phyloP scores from a whole-genome alignment of 2,113 vertebrate species.

The Butorides virescens region DNA sequence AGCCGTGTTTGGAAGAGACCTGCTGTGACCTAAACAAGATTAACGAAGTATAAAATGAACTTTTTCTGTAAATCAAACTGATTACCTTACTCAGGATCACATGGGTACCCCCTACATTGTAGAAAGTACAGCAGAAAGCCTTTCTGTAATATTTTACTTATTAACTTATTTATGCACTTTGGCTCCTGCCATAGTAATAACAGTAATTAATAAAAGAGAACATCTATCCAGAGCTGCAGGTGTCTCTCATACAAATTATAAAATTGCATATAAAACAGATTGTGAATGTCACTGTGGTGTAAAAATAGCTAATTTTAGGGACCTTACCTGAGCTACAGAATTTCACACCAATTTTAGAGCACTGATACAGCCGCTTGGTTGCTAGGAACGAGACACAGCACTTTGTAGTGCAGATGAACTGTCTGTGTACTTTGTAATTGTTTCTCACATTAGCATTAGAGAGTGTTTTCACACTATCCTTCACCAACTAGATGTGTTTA shows the following conservation, averaged over 20 bases:
- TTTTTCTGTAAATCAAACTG: conserved; percentile 55
- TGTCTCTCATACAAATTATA: conserved; percentile 25
- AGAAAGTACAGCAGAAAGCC: conserved; percentile 19
- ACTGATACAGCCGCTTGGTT: neutral
- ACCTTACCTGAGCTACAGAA: neutral
- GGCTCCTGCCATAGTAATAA: conserved; percentile 20
- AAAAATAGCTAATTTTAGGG: conserved; percentile 16
- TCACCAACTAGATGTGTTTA: neutral
- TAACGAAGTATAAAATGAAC: conserved; percentile 20
- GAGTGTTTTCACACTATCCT: conserved; percentile 6
- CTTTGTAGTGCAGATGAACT: conserved; percentile 6
- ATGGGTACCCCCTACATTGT: neutral
- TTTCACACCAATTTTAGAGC: neutral
- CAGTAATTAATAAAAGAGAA: conserved; percentile 17
- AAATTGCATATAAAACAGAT: conserved; percentile 26
- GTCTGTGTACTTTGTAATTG: conserved; percentile 22
- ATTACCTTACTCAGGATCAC: conserved; percentile 32
- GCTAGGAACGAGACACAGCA: neutral
- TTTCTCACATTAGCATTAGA: conserved; percentile 24
- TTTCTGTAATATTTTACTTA: conserved; percentile 43
- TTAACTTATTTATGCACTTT: conserved; percentile 35
- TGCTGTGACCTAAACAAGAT: conserved; percentile 50
- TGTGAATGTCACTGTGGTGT: neutral
- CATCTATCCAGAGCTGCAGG: conserved; percentile 5
- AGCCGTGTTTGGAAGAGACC: conserved; percentile 3